Percentiles rank a stretch among this genome's conserved stretches.
Conservation (phyloP, 1,140 invertebrate species). For the Diorhabda elongata region DNA sequence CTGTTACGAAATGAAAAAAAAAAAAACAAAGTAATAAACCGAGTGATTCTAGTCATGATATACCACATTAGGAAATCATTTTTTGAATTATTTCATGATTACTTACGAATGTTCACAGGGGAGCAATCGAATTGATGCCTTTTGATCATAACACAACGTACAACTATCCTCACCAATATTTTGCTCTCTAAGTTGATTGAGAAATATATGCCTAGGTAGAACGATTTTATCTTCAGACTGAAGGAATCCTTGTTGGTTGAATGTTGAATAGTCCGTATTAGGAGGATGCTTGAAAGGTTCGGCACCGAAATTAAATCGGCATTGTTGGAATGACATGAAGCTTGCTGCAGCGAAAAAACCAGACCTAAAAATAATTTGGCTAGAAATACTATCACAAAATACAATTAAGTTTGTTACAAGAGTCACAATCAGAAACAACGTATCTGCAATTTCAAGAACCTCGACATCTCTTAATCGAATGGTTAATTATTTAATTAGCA, state of each 20-base stretch:
- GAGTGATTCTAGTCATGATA: neutral
- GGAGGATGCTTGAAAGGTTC: constrained; percentile 72
- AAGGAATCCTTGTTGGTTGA: constrained; percentile 74
- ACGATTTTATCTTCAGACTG: constrained; percentile 67
- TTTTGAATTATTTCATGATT: constrained; percentile 4
- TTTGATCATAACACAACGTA: constrained; percentile 81
- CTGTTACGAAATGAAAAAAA: too few relatives aligned
- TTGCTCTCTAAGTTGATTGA: constrained; percentile 68
- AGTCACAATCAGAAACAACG: too few relatives aligned
- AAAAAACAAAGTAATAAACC: too few relatives aligned
- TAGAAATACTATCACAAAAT: too few relatives aligned
- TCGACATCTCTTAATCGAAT: too few relatives aligned
- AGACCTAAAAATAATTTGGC: constrained; percentile 53
- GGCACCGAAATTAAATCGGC: constrained; percentile 88
- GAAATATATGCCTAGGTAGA: constrained; percentile 68
- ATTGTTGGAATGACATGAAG: constrained; percentile 95
- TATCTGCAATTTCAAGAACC: too few relatives aligned
- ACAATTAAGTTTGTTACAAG: too few relatives aligned
- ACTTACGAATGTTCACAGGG: constrained; percentile 79
- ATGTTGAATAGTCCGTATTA: constrained; percentile 56
- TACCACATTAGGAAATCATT: neutral
- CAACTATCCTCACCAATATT: constrained; percentile 82
- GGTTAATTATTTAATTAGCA: too few relatives aligned
- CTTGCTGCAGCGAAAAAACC: constrained; percentile 92
- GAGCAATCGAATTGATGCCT: constrained; percentile 66